Base-by-base conservation (phyloP, 2,797 vertebrate genomes). In the Lemur catta region DNA sequence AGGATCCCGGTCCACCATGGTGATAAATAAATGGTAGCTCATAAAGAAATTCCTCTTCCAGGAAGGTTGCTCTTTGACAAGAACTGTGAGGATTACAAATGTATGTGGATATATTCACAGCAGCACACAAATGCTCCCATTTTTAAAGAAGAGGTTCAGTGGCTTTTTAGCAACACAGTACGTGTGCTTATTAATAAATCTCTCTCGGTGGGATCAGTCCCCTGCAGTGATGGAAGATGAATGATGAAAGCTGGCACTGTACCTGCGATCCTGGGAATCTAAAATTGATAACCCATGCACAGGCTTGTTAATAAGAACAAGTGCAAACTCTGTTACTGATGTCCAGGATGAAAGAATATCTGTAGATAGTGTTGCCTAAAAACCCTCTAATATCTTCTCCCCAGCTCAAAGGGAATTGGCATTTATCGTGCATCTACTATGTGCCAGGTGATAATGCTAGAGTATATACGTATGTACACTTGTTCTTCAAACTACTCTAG, bases 161-260 rank as follows among this genome's bases (percentile, higher is more conserved):
- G 91, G 65, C 84, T 95, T 97, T 97, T 93, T 95, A 95, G 57
- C 84, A 85, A 94, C 67, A 89, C 69, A 95, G 57, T 79, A 43
- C n/a, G 2, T 43, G 41, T 79, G 30, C 89, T 96, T 97, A 90
- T 95, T 96, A 96, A 97, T 96, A 94, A 96, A 88, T 96, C 81
- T 96, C 72, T 95, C 94, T 93, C n/a, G 0, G 80, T 67, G 75
- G 89, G 84, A 94, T 88, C 84, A 72, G 76, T 95, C 63, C 95
- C 96, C 96, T 43, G 69, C 30, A 22, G 72, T 95, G 74, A 94
- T n/a, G 71, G 67, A 93, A 96, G 96, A 96, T 90, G 91, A 96
- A 92, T 61, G 89, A 87, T 15, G 2, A 30, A 48, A 95, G 82
- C 86, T 22, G 57, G 55, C 67, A 22, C 43, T 57, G 11, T 65